A percentile compares a stretch with the other conserved stretches of the same genome.
Evolutionary conservation across 2,888 invertebrate species (phyloP).

Genomic region (Deilephila elpenor): DNA sequence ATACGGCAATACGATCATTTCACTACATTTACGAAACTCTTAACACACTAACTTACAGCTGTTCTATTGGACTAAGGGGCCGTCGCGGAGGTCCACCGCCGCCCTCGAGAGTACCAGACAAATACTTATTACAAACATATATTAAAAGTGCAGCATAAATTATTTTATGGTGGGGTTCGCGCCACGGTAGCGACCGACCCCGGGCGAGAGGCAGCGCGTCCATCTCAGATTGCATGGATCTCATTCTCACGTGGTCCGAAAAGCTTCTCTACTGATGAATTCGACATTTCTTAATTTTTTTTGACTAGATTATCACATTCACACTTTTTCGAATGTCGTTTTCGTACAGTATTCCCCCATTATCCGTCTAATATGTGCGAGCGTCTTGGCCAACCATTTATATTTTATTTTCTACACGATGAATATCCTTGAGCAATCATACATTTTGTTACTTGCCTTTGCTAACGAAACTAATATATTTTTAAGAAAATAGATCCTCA

Average conservation of each 20-base stretch:
- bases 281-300: conserved; percentile 31
- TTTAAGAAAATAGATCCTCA: background rate
- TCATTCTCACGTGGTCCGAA: conserved; percentile 13
- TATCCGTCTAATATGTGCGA: conserved; percentile 42
- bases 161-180: conserved; percentile 37
- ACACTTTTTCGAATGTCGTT: conserved; percentile 33
- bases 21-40: conserved; percentile 76
- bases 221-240: conserved; percentile 34
- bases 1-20: conserved; percentile 75
- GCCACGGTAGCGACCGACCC: conserved; percentile 5
- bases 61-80: conserved; percentile 74
- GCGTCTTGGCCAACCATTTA: conserved; percentile 53
- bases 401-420: conserved; percentile 29
- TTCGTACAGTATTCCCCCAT: conserved; percentile 14
- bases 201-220: conserved; percentile 46
- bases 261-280: conserved; percentile 10
- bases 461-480: conserved; percentile 33
- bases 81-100: conserved; percentile 50
- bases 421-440: conserved; percentile 45
- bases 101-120: conserved; percentile 61
- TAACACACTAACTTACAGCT: conserved; percentile 72
- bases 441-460: conserved; percentile 26
- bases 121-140: conserved; percentile 69
- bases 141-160: conserved; percentile 56
- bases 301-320: conserved; percentile 45